Conservation (phyloP, 2,113 vertebrate genomes). For the Empidonax alnorum region DNA sequence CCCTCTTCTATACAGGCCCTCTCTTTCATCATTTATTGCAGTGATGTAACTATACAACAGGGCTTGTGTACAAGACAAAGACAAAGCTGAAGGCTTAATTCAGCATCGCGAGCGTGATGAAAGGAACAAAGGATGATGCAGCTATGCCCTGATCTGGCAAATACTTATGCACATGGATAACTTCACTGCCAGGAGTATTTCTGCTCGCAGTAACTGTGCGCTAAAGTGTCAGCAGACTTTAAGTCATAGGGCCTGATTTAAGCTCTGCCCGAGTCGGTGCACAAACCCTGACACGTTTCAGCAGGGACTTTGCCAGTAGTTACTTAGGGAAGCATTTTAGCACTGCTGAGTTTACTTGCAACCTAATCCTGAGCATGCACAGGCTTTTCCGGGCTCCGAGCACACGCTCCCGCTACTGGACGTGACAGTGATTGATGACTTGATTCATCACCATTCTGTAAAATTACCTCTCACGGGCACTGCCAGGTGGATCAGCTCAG, state of each 20-base stretch:
- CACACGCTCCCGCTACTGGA: neutral
- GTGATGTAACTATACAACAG: conserved; percentile 37
- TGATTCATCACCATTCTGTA: conserved; percentile 45
- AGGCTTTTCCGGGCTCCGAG: conserved; percentile 56
- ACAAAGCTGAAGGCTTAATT: conserved; percentile 66
- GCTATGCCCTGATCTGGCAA: conserved; percentile 64
- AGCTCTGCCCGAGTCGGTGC: neutral
- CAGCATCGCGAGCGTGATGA: conserved; percentile 31
- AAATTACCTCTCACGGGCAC: neutral
- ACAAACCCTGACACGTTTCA: conserved; percentile 27
- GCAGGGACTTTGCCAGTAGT: conserved; percentile 42
- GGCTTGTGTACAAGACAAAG: conserved; percentile 50
- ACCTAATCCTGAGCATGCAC: conserved; percentile 69
- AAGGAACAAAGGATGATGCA: conserved; percentile 63
- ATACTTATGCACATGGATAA: conserved; percentile 66
- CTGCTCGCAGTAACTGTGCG: neutral
- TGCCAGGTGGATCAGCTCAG: neutral
- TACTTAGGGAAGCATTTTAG: conserved; percentile 62
- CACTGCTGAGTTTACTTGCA: conserved; percentile 66
- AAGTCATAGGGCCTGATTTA: conserved; percentile 28
- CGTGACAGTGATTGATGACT: conserved; percentile 64
- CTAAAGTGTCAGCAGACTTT: conserved; percentile 42
- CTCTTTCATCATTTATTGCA: conserved; percentile 37
- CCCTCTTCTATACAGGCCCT: neutral
- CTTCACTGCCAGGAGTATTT: conserved; percentile 46